Evolutionary conservation across 2,888 invertebrate species (phyloP), one percentile per base, ranked within the genome.

Genomic region (Diabrotica balteata): DNA sequence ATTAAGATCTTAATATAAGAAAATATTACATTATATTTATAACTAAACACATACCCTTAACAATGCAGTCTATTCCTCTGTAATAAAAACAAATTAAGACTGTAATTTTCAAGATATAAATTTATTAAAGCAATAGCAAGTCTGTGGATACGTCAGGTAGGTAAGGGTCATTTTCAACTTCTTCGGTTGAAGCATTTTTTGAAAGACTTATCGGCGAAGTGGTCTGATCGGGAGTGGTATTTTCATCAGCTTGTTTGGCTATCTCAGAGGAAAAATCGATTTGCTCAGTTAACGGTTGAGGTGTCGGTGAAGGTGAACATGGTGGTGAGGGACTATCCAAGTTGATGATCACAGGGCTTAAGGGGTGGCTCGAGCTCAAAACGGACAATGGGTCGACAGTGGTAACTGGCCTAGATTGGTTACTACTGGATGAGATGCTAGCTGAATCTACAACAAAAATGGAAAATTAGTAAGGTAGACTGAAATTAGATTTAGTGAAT

Each of bases 291-390:
- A 57, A 49, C 6, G 53, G 32, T 45, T 57, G 55, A 17, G 11
- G 8, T 45, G 55, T 45, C 1, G 69, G 61, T 52, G 67, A 72
- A 0, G 83, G 83, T 9, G 82, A 82, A 50, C 80, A 84, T 59
- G 89, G 89, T 47, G 89, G 90, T 10, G 89, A 89, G 1, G 89
- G 89, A 76, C 88, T 88, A 84, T 90, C 90, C 77, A 90, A 84
- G 50, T 88, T 89, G 79, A 90, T 90, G 45, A 90, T 82, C 11
- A 84, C 83, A 57, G 90, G 89, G 72, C 89, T 89, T 42, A 81
- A 80, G 7, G 88, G 86, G 82, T 89, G 89, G 4, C 89, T 89
- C 72, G 88, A 88, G 69, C 89, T 89, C 7, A 89, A 87, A 10
- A 90, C 89, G 7, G 85, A 83, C n/a, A 83, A 82, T 5, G 84